Evolutionary conservation across 2,797 vertebrate species (phyloP), one percentile per base, ranked within the genome.

Genomic region (Rhincodon typus): DNA sequence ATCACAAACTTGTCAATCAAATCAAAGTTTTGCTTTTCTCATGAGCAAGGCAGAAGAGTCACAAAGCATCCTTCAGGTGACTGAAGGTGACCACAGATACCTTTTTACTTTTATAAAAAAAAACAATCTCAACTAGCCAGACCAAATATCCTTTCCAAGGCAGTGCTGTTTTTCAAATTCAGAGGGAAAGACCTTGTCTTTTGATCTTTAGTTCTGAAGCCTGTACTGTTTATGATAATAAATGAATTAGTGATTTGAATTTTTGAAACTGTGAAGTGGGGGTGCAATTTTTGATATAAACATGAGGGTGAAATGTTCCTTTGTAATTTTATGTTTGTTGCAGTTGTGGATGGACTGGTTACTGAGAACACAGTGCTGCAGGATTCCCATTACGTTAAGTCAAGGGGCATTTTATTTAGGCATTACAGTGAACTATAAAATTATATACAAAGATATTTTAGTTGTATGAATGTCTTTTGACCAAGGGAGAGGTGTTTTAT

Each of bases 251-350:
- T 69, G 90, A 42, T 42, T 69, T 69, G n/a, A 38, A 25, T 67
- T 93, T 93, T 93, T 93, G n/a, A 93, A 93, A 93, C n/a, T 93
- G 62, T 93, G 62, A 93, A 93, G 42, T 69, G 42, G 90, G 67
- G 21, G 23, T 69, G 66, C 90, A 93, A n/a, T 69, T 69, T 93
- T 93, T 93, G 17, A 66, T 34, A 34, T 66, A 66, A 91, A 34
- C 66, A 66, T 17, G 21, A 69, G 69, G 62, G 62, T 93, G 90
- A 69, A 93, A 67, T 42, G 90, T 93, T 93, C 19, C 90, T 93
- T 90, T 93, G 62, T 62, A 67, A 93, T 62, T 57, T 57, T 46
- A 38, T 42, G 38, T 84, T 25, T 84, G 7, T 42, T 23, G 21
- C 82, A 46, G 82, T 84, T 66, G 62, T 17, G n/a, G 53, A 34